Percentiles rank a stretch among this genome's conserved stretches.
phyloP scores from a whole-genome alignment of 2,113 vertebrate genomes.

The Donacobius atricapilla region DNA sequence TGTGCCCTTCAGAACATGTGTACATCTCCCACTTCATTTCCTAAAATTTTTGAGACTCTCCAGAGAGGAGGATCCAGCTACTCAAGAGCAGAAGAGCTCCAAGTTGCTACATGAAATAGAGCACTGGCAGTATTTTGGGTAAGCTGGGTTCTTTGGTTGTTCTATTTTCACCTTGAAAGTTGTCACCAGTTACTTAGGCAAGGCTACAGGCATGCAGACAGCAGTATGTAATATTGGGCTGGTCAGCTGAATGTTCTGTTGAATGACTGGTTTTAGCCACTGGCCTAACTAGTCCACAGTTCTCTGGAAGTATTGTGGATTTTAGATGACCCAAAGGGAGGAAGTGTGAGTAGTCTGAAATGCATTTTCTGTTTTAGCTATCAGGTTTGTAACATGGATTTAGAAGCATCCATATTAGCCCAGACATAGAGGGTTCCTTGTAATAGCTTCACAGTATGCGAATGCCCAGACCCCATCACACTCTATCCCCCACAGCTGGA shows the following conservation, averaged over 20 bases:
- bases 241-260: neutral
- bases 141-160: neutral
- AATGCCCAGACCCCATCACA: neutral
- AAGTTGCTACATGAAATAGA: slow-evolving; percentile 39
- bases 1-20: slow-evolving; percentile 60
- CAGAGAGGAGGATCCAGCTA: slow-evolving; percentile 15
- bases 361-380: neutral
- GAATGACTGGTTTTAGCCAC: neutral
- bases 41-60: slow-evolving; percentile 50
- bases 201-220: neutral
- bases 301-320: neutral
- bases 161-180: neutral
- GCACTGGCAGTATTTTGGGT: slow-evolving; percentile 40
- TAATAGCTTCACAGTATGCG: neutral
- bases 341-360: neutral
- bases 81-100: slow-evolving; percentile 7
- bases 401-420: neutral
- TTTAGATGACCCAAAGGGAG: neutral
- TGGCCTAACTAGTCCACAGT: neutral
- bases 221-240: neutral
- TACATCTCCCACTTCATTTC: slow-evolving; percentile 57
- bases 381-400: neutral
- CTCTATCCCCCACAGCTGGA: neutral
- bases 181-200: neutral
- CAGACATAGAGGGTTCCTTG: neutral